Evolutionary conservation across 2,888 invertebrate genomes (phyloP).

Genomic region (Keiferia lycopersicella): DNA sequence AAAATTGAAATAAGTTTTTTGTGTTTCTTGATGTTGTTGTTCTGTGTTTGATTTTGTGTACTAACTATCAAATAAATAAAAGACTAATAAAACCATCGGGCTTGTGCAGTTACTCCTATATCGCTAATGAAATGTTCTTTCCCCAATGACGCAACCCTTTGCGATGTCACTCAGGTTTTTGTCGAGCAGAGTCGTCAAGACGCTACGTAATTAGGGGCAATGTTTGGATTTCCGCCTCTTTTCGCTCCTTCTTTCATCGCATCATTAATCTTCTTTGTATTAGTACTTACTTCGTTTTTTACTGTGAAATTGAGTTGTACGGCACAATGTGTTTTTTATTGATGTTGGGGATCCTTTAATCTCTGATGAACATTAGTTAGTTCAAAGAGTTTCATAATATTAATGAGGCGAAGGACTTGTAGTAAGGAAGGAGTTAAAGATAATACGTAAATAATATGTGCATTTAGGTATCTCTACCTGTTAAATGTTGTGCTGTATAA

Average conservation of each 20-base stretch:
- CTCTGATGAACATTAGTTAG: neutral
- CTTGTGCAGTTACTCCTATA: too few relatives aligned
- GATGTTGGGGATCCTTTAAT: neutral
- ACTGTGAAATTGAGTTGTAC: neutral
- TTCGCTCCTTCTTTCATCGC: slow-evolving; percentile 32
- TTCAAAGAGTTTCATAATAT: neutral
- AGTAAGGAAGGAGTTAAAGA: too few relatives aligned
- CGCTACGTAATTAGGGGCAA: slow-evolving; percentile 55
- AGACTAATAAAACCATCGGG: too few relatives aligned
- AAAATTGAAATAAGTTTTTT: too few relatives aligned
- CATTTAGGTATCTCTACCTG: too few relatives aligned
- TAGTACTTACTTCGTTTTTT: neutral
- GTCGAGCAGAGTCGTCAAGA: slow-evolving; percentile 48
- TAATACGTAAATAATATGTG: too few relatives aligned
- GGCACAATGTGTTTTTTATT: neutral
- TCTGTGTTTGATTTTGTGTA: too few relatives aligned
- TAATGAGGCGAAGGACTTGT: neutral
- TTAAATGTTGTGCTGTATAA: too few relatives aligned
- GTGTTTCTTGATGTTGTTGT: too few relatives aligned
- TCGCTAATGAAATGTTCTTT: slow-evolving; percentile 15
- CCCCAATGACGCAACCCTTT: slow-evolving; percentile 36
- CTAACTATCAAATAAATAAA: too few relatives aligned
- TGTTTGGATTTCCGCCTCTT: slow-evolving; percentile 39
- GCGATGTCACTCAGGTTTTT: slow-evolving; percentile 52
- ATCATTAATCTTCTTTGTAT: slow-evolving; percentile 4